Evolutionary conservation across 2,797 vertebrate genomes (phyloP).

Genomic region (Meriones psammophilus): DNA sequence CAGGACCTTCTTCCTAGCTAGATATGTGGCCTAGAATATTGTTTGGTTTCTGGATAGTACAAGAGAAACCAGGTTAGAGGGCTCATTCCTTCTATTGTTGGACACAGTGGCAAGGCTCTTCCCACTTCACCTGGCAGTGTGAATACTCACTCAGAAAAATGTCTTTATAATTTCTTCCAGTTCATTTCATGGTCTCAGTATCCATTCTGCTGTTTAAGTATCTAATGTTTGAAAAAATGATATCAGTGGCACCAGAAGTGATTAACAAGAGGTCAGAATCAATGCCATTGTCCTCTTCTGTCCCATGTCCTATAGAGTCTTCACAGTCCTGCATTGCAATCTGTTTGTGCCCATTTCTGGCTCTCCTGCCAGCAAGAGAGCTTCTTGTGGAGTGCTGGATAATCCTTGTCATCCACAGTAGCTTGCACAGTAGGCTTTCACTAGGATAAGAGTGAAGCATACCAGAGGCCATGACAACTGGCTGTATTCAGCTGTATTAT

Average conservation of each 20-base stretch:
- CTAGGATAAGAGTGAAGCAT: constrained; percentile 7
- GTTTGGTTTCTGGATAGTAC: neutral
- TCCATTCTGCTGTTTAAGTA: constrained; percentile 8
- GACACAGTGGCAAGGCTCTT: neutral
- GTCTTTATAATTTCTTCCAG: constrained; percentile 29
- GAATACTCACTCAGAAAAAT: constrained; percentile 17
- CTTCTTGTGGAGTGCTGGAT: neutral
- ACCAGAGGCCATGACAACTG: neutral
- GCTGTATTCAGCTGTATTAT: neutral
- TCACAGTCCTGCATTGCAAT: neutral
- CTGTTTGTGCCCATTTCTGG: neutral
- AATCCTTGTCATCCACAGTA: neutral
- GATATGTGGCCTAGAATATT: neutral
- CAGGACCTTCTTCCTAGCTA: neutral
- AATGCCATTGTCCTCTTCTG: constrained; percentile 34
- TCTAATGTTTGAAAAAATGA: neutral
- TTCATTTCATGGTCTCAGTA: constrained; percentile 41
- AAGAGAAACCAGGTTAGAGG: neutral
- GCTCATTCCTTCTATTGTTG: constrained; percentile 15
- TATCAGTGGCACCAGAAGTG: neutral
- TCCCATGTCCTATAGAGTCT: neutral
- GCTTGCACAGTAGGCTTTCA: neutral
- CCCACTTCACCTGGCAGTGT: neutral
- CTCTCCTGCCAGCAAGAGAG: constrained; percentile 10
- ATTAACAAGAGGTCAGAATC: constrained; percentile 11